Evolutionary conservation across 2,888 invertebrate species (phyloP), one percentile per base, ranked within the genome.

Genomic region (Eupeodes latifasciatus): DNA sequence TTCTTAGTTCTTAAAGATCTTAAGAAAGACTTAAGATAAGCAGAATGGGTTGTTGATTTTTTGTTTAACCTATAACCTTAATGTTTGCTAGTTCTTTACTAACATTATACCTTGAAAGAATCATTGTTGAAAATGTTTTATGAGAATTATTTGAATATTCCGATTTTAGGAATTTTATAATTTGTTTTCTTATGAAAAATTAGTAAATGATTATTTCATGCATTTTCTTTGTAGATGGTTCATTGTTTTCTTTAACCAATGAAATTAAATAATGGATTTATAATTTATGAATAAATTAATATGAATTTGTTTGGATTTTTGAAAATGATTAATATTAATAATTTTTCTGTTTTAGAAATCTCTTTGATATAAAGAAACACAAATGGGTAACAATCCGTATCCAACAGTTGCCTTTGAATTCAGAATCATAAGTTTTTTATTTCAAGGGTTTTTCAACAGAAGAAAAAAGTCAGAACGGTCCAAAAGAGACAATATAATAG

Each of bases 161-260:
- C 40, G 74, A 66, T 61, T 80, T 57, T 67, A 62, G 76, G 85
- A 36, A 62, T 77, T 71, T 71, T 84, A 64, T 40, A 27, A 27
- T 27, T 27, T 3, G 27, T 27, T 82, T 5, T 55, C 55, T 57
- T 10, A 57, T 74, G 64, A 76, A 51, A 69, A 27, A 55, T 77
- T 59, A 55, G 16, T 34, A n/a, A 67, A 76, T 81, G 51, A 57
- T 19, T 44, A 3, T 10, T 49, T 36, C 2, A 49, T 11, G 61
- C 11, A 62, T 47, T 67, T 67, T 53, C 27, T 27, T 27, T 27
- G 27, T 27, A 27, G 27, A 12, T 40, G 9, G 36, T 47, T 75
- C 67, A 5, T 44, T 64, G 0, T 9, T 27, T 49, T 40, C 10
- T 47, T 66, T 11, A 4, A 66, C 47, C 16, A 62, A 62, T 36